Percentiles rank a stretch among this genome's conserved stretches.
These are phyloP conservation scores for Troides oblongomaculatus DNA, from an alignment of 2,888 invertebrate genomes.

Conservation along the genomic window DNA sequence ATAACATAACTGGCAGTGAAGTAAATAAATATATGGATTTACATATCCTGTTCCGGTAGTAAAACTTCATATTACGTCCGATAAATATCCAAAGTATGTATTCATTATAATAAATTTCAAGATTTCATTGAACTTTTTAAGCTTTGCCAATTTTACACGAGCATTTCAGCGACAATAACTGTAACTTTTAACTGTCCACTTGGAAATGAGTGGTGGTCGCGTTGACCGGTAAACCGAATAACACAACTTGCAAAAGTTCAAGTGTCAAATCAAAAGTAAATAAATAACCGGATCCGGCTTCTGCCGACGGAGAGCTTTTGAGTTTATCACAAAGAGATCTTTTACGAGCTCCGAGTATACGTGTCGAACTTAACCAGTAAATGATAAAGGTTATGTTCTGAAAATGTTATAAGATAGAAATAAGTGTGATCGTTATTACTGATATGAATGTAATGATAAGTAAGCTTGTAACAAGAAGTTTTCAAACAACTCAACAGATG, in stretches of 20 bases:
- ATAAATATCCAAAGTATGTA: no score
- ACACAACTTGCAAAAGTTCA: constrained; percentile 35
- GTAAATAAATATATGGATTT: no score
- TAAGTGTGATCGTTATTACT: no score
- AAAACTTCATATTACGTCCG: no score
- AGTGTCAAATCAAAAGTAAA: constrained; percentile 38
- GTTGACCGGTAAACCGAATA: constrained; percentile 15
- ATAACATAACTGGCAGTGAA: no score
- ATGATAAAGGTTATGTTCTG: background rate
- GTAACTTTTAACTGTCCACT: constrained; percentile 16
- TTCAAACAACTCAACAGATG: no score
- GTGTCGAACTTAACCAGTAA: constrained; percentile 6
- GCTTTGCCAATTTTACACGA: constrained; percentile 3
- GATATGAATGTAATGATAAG: no score
- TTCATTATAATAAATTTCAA: no score
- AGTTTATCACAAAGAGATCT: constrained; percentile 45
- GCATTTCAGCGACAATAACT: constrained; percentile 15
- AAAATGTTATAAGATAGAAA: no score
- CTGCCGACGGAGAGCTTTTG: constrained; percentile 44
- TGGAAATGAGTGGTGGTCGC: constrained; percentile 4
- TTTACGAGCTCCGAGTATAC: constrained; percentile 39
- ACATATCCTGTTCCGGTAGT: no score
- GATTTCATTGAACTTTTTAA: constrained; percentile 19
- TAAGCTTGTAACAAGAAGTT: no score
- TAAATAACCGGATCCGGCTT: constrained; percentile 37